Percentiles rank a stretch among this genome's conserved stretches.
These are phyloP conservation scores for Cyanocitta stelleri DNA, from an alignment of 2,113 vertebrate genomes.

Conservation along the genomic window DNA sequence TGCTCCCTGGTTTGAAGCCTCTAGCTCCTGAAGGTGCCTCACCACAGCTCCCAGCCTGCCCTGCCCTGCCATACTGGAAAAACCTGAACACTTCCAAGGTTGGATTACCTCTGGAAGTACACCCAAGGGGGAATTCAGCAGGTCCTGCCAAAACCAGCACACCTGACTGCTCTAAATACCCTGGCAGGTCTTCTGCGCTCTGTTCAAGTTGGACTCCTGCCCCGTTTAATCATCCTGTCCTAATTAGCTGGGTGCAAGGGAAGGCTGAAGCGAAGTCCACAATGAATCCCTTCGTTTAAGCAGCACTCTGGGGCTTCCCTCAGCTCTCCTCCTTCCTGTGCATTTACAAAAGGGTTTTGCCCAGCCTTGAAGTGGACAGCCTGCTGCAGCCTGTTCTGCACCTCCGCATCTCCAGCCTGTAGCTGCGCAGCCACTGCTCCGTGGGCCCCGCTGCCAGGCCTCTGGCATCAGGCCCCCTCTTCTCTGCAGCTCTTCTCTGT, in stretches of 20 bases:
- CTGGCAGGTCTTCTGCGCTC: background rate
- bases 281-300: background rate
- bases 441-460: rapidly evolving
- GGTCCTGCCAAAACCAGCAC: background rate
- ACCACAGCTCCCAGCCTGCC: background rate
- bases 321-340: background rate
- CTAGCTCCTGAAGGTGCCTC: background rate
- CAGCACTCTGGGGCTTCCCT: background rate
- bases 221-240: background rate
- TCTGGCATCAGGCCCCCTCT: background rate
- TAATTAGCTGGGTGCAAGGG: background rate
- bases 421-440: rapidly evolving
- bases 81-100: background rate
- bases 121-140: background rate
- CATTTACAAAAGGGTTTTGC: background rate
- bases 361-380: background rate
- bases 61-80: background rate
- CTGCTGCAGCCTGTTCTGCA: background rate
- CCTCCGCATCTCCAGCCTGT: rapidly evolving
- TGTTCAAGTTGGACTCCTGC: background rate
- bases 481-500: background rate
- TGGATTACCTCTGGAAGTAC: background rate
- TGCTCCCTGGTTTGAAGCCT: background rate
- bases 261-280: background rate
- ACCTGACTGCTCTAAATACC: background rate